These are phyloP conservation scores for Thaleichthys pacificus DNA, from an alignment of 2,797 vertebrate genomes.

Conservation along the genomic window DNA sequence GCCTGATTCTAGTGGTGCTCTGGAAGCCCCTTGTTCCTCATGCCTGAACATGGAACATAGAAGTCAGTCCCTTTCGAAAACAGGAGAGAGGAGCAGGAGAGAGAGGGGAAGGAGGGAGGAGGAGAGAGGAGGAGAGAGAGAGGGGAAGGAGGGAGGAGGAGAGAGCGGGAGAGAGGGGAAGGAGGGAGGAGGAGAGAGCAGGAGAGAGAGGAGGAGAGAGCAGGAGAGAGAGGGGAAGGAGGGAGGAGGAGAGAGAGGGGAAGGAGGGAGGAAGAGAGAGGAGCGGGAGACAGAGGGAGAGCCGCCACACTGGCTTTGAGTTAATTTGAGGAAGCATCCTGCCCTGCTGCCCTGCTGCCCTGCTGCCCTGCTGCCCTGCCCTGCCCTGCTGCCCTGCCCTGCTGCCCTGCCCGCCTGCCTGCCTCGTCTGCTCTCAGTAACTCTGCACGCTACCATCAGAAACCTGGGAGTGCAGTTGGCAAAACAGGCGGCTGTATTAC, in stretches of 20 bases:
- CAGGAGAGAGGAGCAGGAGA: constrained; percentile 9
- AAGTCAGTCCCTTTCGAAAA: no score
- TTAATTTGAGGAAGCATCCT: constrained; percentile 38
- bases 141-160: neutral
- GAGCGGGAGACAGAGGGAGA: neutral
- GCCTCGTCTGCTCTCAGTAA: constrained; percentile 38
- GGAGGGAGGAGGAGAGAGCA: neutral
- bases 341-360: no score
- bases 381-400: no score
- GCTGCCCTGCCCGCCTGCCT: constrained; percentile 24
- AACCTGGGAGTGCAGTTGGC: constrained; percentile 52
- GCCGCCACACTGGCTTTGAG: constrained; percentile 18
- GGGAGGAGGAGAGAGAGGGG: constrained; percentile 21
- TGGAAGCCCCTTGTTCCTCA: no score
- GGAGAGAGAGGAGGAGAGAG: no score
- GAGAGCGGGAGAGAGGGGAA: constrained; percentile 26
- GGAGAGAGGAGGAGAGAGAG: neutral
- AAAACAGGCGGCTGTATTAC: constrained; percentile 54
- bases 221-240: neutral
- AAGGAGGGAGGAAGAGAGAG: neutral
- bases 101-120: neutral
- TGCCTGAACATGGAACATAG: no score
- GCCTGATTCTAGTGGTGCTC: neutral
- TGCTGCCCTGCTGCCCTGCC: no score
- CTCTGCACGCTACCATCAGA: constrained; percentile 42